phyloP scores from a whole-genome alignment of 2,888 invertebrate genomes.

The Agrochola litura region DNA sequence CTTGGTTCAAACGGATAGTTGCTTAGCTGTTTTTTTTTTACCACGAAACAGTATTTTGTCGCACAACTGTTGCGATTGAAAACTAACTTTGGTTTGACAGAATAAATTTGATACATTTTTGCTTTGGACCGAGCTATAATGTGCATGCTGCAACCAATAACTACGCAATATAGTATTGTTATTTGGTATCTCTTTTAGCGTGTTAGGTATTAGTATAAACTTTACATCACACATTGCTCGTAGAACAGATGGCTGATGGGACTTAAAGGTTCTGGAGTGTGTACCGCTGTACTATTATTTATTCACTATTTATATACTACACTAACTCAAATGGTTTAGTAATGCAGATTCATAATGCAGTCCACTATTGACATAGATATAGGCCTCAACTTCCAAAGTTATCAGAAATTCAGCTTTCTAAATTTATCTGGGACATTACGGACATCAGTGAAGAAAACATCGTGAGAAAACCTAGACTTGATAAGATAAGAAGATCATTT shows the following conservation, averaged over 20 bases:
- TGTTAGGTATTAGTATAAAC: not conserved
- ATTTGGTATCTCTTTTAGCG: not conserved
- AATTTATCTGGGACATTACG: not conserved
- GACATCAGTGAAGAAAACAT: too few relatives aligned
- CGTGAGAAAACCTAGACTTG: too few relatives aligned
- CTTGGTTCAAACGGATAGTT: constrained; percentile 2
- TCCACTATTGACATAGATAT: not conserved
- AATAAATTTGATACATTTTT: constrained; percentile 48
- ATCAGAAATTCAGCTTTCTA: not conserved
- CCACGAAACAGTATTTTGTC: constrained; percentile 35
- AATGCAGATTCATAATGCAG: not conserved
- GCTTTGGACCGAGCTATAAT: constrained; percentile 11
- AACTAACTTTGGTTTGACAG: constrained; percentile 42
- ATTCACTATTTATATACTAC: too few relatives aligned
- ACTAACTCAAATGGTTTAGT: too few relatives aligned
- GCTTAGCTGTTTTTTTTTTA: constrained; percentile 36
- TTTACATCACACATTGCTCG: too few relatives aligned
- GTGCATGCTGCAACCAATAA: not conserved
- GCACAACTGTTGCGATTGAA: constrained; percentile 52
- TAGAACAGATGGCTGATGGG: too few relatives aligned
- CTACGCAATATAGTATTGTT: constrained; percentile 21
- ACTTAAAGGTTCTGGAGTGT: too few relatives aligned
- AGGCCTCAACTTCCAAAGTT: too few relatives aligned
- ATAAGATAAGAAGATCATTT: too few relatives aligned
- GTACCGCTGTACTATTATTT: too few relatives aligned